A percentile compares a stretch with the other conserved stretches of the same genome.
Conservation (phyloP, 1,140 invertebrate genomes). For the Drosophila kepulauana region DNA sequence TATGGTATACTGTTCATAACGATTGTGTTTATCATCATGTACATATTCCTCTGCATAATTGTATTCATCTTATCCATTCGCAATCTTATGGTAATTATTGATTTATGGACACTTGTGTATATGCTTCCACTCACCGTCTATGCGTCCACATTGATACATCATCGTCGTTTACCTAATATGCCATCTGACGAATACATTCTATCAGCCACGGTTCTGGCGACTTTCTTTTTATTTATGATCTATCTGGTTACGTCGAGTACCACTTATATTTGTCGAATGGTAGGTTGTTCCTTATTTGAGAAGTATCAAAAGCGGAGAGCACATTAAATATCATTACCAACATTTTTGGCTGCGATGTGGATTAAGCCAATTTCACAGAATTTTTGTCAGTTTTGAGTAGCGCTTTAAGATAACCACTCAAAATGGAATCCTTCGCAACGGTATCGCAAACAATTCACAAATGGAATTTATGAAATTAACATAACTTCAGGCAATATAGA, state of each 20-base stretch:
- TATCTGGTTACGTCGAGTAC: constrained; percentile 5
- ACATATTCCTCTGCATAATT: neutral
- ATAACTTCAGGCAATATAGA: constrained; percentile 21
- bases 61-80: neutral
- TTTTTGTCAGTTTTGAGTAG: neutral
- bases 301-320: no score
- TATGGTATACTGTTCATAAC: constrained; percentile 9
- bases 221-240: constrained; percentile 35
- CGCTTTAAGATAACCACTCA: neutral
- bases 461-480: constrained; percentile 66
- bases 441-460: constrained; percentile 32
- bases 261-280: neutral
- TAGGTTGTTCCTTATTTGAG: no score
- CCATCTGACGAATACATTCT: constrained; percentile 18
- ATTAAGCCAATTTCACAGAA: neutral
- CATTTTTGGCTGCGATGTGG: neutral
- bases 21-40: constrained; percentile 17
- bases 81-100: neutral
- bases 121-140: constrained; percentile 24
- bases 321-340: neutral
- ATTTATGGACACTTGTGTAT: constrained; percentile 12
- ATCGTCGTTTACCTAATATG: constrained; percentile 16
- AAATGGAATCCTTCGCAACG: constrained; percentile 1
- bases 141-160: constrained; percentile 37
- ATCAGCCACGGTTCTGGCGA: constrained; percentile 39